phyloP scores from a whole-genome alignment of 1,140 invertebrate species.

The Myzus persicae region DNA sequence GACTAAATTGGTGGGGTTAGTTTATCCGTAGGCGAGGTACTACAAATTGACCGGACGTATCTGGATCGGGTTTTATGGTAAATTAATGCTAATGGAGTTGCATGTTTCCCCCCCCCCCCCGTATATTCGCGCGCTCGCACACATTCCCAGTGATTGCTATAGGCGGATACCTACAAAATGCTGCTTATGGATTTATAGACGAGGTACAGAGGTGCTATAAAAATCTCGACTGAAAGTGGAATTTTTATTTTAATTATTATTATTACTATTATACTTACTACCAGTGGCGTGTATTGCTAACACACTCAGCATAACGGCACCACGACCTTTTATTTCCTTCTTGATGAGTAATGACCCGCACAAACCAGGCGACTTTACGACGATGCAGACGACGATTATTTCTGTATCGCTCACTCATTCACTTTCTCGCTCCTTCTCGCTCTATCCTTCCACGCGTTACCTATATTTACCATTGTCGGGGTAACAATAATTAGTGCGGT shows the following conservation, averaged over 20 bases:
- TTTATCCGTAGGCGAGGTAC: constrained; percentile 23
- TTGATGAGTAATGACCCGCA: constrained; percentile 30
- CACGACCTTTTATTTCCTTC: constrained; percentile 33
- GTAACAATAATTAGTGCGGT: neutral
- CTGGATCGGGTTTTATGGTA: constrained; percentile 51
- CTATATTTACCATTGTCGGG: neutral
- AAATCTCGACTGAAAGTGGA: constrained; percentile 31
- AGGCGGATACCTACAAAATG: neutral
- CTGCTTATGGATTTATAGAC: neutral
- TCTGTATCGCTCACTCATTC: neutral
- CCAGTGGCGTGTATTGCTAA: neutral
- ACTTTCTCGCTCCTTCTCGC: neutral
- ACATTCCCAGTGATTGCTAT: neutral
- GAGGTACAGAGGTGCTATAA: neutral
- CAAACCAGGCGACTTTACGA: neutral
- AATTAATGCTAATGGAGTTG: constrained; percentile 53
- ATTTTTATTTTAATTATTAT: constrained; percentile 41
- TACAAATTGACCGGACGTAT: constrained; percentile 44
- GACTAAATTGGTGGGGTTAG: neutral
- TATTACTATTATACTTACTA: neutral
- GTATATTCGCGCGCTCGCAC: neutral
- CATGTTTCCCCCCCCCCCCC: neutral
- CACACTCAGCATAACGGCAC: neutral
- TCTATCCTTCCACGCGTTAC: neutral
- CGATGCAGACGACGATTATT: neutral